Evolutionary conservation across 2,113 vertebrate species (phyloP).

Genomic region (Recurvirostra avosetta): DNA sequence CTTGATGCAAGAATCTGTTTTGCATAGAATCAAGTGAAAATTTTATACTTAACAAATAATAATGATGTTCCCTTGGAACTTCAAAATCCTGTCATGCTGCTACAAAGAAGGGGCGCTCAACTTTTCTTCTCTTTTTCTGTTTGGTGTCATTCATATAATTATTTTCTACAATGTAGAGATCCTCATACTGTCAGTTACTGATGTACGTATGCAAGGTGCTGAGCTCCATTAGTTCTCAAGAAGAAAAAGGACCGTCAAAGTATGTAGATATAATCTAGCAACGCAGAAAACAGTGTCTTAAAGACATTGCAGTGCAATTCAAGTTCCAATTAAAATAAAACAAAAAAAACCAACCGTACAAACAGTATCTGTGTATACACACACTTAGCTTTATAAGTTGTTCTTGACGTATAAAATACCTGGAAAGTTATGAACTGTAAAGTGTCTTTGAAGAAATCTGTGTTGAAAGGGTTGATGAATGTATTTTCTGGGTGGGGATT

Average conservation of each 20-base stretch:
- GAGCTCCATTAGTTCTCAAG: not conserved
- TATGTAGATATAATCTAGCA: not conserved
- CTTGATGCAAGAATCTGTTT: not conserved
- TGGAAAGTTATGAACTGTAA: not conserved
- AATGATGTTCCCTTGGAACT: not conserved
- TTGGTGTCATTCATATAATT: not conserved
- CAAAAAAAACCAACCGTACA: not conserved
- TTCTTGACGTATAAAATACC: not conserved
- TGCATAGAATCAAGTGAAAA: not conserved
- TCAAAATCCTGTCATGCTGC: not conserved
- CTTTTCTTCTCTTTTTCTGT: not conserved
- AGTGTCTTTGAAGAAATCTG: not conserved
- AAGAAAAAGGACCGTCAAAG: not conserved
- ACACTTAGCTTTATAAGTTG: not conserved
- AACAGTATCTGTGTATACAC: not conserved
- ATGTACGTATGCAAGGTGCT: not conserved
- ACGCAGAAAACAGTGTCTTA: not conserved
- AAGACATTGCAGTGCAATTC: not conserved
- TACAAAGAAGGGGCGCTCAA: not conserved
- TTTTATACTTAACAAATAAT: not conserved
- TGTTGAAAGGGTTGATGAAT: not conserved
- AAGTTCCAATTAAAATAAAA: not conserved
- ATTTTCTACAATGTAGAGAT: not conserved
- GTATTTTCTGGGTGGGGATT: not conserved
- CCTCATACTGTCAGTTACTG: not conserved